Conservation (phyloP, 2,888 invertebrate species). For the Lithophane ornitopus region DNA sequence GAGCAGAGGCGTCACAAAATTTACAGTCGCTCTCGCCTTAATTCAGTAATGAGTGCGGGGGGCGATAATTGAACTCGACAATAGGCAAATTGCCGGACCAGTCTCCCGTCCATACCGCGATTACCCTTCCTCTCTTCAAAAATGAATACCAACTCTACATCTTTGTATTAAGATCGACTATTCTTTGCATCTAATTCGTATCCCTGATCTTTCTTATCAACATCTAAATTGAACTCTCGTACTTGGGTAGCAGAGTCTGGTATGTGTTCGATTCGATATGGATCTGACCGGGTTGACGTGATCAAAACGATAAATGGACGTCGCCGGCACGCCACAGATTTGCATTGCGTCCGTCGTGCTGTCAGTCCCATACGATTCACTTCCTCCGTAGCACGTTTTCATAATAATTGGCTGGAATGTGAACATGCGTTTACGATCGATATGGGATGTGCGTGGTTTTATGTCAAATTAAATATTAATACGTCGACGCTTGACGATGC, state of each 20-base stretch:
- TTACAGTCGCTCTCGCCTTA: constrained; percentile 87
- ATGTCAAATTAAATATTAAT: constrained; percentile 57
- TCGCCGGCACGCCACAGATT: constrained; percentile 83
- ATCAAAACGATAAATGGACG: constrained; percentile 79
- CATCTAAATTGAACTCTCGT: constrained; percentile 81
- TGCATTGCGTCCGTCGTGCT: constrained; percentile 83
- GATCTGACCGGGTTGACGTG: constrained; percentile 73
- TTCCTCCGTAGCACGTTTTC: constrained; percentile 78
- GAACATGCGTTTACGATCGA: constrained; percentile 71
- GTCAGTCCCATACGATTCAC: constrained; percentile 82
- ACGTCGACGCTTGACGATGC: constrained; percentile 11
- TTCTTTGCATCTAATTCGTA: constrained; percentile 64
- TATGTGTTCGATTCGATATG: constrained; percentile 70
- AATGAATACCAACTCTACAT: constrained; percentile 72
- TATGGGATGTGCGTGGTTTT: constrained; percentile 66
- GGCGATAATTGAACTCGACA: constrained; percentile 90
- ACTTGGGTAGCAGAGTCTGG: constrained; percentile 75
- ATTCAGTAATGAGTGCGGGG: constrained; percentile 90
- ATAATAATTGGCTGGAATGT: constrained; percentile 79
- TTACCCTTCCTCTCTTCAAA: constrained; percentile 61
- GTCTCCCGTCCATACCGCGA: constrained; percentile 79
- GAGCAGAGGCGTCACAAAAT: constrained; percentile 87
- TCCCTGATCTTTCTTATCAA: constrained; percentile 72
- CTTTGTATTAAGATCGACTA: constrained; percentile 69
- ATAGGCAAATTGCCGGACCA: constrained; percentile 89